Conservation (phyloP, 2,888 invertebrate genomes). For the Baccha elongata region DNA sequence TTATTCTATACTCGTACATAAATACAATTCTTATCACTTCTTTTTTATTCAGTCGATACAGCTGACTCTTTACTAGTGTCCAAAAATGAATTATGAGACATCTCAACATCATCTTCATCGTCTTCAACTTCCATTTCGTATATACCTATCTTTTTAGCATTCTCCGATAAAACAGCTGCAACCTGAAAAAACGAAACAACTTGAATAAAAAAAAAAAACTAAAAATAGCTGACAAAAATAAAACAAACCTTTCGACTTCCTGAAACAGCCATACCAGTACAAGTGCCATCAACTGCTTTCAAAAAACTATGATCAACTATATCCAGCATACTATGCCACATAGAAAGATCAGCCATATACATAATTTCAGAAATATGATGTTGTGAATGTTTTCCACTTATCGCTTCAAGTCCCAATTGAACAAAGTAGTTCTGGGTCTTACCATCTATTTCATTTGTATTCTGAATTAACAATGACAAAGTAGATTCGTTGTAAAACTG, state of each 20-base stretch:
- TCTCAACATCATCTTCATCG: slow-evolving; percentile 91
- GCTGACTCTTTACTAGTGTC: slow-evolving; percentile 81
- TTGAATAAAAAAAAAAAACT: background rate
- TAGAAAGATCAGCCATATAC: slow-evolving; percentile 76
- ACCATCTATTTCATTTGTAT: slow-evolving; percentile 83
- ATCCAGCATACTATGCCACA: slow-evolving; percentile 83
- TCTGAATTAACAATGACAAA: slow-evolving; percentile 88
- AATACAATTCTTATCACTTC: background rate
- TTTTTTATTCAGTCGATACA: slow-evolving; percentile 67
- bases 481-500: slow-evolving; percentile 88
- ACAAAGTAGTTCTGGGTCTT: slow-evolving; percentile 83
- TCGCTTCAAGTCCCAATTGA: slow-evolving; percentile 81
- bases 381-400: slow-evolving; percentile 82
- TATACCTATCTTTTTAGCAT: slow-evolving; percentile 90
- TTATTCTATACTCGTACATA: no score
- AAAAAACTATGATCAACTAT: slow-evolving; percentile 83
- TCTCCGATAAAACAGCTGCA: slow-evolving; percentile 92
- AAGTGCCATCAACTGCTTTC: slow-evolving; percentile 86
- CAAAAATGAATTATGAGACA: slow-evolving; percentile 80
- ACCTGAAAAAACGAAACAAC: slow-evolving; percentile 82
- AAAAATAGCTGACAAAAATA: background rate
- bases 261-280: slow-evolving; percentile 90
- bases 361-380: slow-evolving; percentile 77
- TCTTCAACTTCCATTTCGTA: slow-evolving; percentile 97
- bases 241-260: slow-evolving; percentile 85